These are phyloP conservation scores for human DNA, from an alignment of 2,113 vertebrate species.

Conservation along the genomic window GRCh38 chr14:68250001-68250500, in stretches of 20 bases:
- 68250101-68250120: background rate
- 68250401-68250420: conserved; percentile 26
- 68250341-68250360: conserved; percentile 51
- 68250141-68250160: conserved; percentile 22
- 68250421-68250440: conserved; percentile 26
- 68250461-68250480: conserved; percentile 50
- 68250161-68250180: conserved; percentile 42
- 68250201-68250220: background rate
- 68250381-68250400: conserved; percentile 54
- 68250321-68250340: background rate
- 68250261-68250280: conserved; percentile 51
- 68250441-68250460: background rate
- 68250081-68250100: conserved; percentile 49
- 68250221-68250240: background rate
- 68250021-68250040: conserved; percentile 57
- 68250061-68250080: conserved; percentile 50
- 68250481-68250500: conserved; percentile 4
- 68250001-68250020: conserved; percentile 70
- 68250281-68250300: background rate
- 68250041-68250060: conserved; percentile 64
- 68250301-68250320: conserved; percentile 2
- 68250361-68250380: conserved; percentile 59
- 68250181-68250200: background rate
- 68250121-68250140: conserved; percentile 26
- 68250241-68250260: conserved; percentile 45